A percentile compares a stretch with the other conserved stretches of the same genome.
phyloP scores from a whole-genome alignment of 2,797 vertebrate genomes.

The Oreonectes daqikongensis region DNA sequence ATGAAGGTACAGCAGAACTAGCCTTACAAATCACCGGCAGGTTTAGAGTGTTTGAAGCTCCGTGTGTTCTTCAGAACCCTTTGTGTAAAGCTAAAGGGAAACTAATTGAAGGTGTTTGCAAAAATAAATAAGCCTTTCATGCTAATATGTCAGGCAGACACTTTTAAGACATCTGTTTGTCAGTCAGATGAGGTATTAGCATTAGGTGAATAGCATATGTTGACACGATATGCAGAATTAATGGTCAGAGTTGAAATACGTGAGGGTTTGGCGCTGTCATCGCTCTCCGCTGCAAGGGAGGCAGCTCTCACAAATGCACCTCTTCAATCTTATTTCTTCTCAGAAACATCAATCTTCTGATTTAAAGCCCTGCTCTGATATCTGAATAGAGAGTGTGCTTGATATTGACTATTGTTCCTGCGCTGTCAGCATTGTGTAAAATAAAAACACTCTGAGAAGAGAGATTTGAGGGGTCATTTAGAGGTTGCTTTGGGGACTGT shows the following conservation, averaged over 20 bases:
- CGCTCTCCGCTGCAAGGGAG: slow-evolving; percentile 23
- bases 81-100: slow-evolving; percentile 42
- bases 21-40: slow-evolving; percentile 54
- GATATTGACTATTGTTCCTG: slow-evolving; percentile 32
- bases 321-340: slow-evolving; percentile 22
- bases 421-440: slow-evolving; percentile 26
- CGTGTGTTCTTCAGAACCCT: slow-evolving; percentile 39
- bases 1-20: slow-evolving; percentile 45
- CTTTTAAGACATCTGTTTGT: slow-evolving; percentile 34
- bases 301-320: slow-evolving; percentile 36
- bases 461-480: slow-evolving; percentile 29
- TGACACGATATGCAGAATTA: slow-evolving; percentile 20
- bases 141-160: background rate
- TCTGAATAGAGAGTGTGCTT: slow-evolving; percentile 21
- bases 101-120: slow-evolving; percentile 39
- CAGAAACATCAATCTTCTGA: slow-evolving; percentile 38
- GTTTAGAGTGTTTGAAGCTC: slow-evolving; percentile 49
- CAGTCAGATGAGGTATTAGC: slow-evolving; percentile 8
- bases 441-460: slow-evolving; percentile 10
- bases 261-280: slow-evolving; percentile 13
- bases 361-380: slow-evolving; percentile 41
- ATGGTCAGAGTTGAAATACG: slow-evolving; percentile 30
- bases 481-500: slow-evolving; percentile 10
- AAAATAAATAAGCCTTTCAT: slow-evolving; percentile 27
- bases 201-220: slow-evolving; percentile 11